These are phyloP conservation scores for Cynoglossus semilaevis DNA, from an alignment of 2,113 vertebrate species.

Conservation along the genomic window DNA sequence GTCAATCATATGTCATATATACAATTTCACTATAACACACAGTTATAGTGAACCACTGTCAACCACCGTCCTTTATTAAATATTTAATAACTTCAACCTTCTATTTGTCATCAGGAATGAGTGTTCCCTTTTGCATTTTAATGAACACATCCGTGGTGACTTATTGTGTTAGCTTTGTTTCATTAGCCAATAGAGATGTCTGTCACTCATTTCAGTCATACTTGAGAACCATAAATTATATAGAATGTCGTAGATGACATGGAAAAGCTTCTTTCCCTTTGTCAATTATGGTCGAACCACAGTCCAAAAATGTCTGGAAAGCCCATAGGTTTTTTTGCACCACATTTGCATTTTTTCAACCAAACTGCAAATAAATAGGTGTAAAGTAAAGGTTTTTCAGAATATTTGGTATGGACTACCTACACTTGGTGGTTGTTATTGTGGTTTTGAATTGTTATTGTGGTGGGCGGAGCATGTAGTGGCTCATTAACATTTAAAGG, in stretches of 20 bases:
- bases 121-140: constrained; percentile 33
- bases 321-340: constrained; percentile 5
- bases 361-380: no score
- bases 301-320: constrained; percentile 2
- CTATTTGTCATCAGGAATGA: constrained; percentile 12
- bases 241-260: not conserved
- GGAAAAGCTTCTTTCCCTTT: no score
- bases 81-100: not conserved
- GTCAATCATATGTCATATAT: no score
- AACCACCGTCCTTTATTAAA: constrained; percentile 6
- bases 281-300: not conserved
- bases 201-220: constrained; percentile 36
- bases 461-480: no score
- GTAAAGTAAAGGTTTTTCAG: no score
- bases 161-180: constrained; percentile 46
- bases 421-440: no score
- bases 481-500: no score
- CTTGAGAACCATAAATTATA: not conserved
- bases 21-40: no score
- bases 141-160: constrained; percentile 49
- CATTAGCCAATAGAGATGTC: constrained; percentile 28
- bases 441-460: no score
- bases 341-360: constrained; percentile 32
- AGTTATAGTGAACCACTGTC: constrained; percentile 2
- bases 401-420: no score